Evolutionary conservation across 1,140 invertebrate species (phyloP), one percentile per base, ranked within the genome.

Genomic region (Vanessa atalanta): DNA sequence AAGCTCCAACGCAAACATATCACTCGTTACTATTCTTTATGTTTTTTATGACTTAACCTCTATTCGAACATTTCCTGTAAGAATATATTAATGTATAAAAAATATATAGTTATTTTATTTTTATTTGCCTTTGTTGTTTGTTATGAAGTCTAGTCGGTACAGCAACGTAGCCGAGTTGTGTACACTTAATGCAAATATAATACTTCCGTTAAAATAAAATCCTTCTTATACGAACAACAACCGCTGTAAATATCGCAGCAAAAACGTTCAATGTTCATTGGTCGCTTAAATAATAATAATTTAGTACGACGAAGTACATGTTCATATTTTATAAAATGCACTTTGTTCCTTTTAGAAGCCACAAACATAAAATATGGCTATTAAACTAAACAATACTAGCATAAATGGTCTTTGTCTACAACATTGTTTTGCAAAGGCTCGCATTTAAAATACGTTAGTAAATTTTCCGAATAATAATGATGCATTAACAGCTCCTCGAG

Each of bases 371-470:
- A 85, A 83, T 83, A 79, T 78, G 79, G 75, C 79, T 75, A 80
- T 83, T 82, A 85, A 83, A 78, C 78, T 82, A 81, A 85, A 83
- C 83, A 85, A 85, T 83, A 76, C 76, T 63, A 76, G 75, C 77
- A 78, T 79, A 83, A 82, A 82, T 73, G 68, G 66, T 74, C 77
- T 79, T 85, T 83, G 81, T 83, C 77, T 75, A 73, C 73, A 74
- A 83, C 79, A 79, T 79, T 85, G 83, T 85, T 73, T 73, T 51
- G 70, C 70, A 66, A 73, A 57, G 64, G 53, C 67, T 76, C 70
- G 78, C 72, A 53, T 72, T 82, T 76, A 79, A 79, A 79, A 65
- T 72, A 72, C 63, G 69, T 73, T 79, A 43, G 75, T 77, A 77
- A 74, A 81, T 79, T 77, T 79, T 73, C 68, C 72, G 65, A 79